Evolutionary conservation across 2,113 vertebrate species (phyloP).

Genomic region (Hyaena hyaena): DNA sequence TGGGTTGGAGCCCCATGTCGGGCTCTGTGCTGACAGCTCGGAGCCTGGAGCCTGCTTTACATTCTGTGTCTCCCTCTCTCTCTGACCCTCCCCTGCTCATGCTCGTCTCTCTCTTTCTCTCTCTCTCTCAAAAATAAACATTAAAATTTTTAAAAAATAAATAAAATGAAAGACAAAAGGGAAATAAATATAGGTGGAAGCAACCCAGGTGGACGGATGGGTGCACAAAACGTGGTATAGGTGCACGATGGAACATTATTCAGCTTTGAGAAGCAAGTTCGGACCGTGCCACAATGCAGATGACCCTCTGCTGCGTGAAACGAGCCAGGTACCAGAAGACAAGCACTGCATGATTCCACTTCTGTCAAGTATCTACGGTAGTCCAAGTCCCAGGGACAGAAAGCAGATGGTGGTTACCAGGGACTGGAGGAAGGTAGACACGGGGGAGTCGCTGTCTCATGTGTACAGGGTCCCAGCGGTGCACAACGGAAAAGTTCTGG

Average conservation of each 20-base stretch:
- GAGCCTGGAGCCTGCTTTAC: no score
- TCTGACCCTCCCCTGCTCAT: no score
- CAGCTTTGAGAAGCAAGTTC: no score
- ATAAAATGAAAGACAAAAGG: conserved; percentile 7
- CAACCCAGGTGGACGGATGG: not conserved
- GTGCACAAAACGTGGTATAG: no score
- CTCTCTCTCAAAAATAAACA: no score
- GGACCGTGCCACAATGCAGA: not conserved
- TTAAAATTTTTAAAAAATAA: no score
- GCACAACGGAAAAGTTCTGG: not conserved
- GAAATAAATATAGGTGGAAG: not conserved
- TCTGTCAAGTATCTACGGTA: not conserved
- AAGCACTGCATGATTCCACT: not conserved
- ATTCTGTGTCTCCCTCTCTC: no score
- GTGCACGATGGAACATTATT: not conserved
- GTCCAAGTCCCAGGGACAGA: not conserved
- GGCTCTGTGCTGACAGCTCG: no score
- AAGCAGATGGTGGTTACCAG: not conserved
- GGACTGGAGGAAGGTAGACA: not conserved
- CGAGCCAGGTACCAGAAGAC: conserved; percentile 9
- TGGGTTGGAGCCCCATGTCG: no score
- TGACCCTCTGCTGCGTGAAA: not conserved
- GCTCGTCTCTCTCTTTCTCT: no score
- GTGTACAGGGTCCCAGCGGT: not conserved
- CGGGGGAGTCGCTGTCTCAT: not conserved